These are phyloP conservation scores for Pecten maximus DNA, from an alignment of 2,888 invertebrate species.

Conservation along the genomic window DNA sequence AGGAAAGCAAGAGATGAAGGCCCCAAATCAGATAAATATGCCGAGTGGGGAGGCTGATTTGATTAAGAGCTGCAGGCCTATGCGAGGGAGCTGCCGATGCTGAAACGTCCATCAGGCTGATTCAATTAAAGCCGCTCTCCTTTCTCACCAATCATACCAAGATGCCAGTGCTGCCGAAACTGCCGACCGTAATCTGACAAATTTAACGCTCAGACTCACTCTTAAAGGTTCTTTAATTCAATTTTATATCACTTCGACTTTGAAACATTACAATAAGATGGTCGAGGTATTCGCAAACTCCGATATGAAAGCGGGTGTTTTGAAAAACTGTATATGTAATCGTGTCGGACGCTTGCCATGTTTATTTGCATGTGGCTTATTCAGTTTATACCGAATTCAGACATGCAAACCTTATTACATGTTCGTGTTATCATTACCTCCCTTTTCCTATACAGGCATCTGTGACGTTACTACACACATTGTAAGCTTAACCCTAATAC, in stretches of 20 bases:
- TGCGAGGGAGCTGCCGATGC: conserved; percentile 29
- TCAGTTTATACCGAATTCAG: conserved; percentile 23
- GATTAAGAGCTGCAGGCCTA: conserved; percentile 23
- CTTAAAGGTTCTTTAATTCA: conserved; percentile 35
- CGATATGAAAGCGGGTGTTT: conserved; percentile 23
- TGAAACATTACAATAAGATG: conserved; percentile 32
- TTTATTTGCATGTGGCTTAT: conserved; percentile 11
- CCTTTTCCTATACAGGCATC: neutral
- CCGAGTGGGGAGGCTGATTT: conserved; percentile 10
- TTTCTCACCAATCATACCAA: conserved; percentile 26
- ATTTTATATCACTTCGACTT: conserved; percentile 35
- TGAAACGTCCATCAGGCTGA: conserved; percentile 31
- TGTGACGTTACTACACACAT: neutral
- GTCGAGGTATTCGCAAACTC: conserved; percentile 25
- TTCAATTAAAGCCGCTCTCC: conserved; percentile 33
- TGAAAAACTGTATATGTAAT: conserved; percentile 33
- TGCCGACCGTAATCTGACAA: conserved; percentile 28
- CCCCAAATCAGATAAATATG: conserved; percentile 29
- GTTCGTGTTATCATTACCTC: neutral
- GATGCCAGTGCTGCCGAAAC: conserved; percentile 26
- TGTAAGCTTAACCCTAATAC: neutral
- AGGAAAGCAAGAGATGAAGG: conserved; percentile 1
- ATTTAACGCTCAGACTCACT: conserved; percentile 16
- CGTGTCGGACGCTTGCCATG: conserved; percentile 13
- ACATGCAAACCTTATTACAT: neutral